Percentiles rank a stretch among this genome's conserved stretches.
Evolutionary conservation across 2,888 invertebrate genomes (phyloP).

Genomic region (Hypolimnas misippus): DNA sequence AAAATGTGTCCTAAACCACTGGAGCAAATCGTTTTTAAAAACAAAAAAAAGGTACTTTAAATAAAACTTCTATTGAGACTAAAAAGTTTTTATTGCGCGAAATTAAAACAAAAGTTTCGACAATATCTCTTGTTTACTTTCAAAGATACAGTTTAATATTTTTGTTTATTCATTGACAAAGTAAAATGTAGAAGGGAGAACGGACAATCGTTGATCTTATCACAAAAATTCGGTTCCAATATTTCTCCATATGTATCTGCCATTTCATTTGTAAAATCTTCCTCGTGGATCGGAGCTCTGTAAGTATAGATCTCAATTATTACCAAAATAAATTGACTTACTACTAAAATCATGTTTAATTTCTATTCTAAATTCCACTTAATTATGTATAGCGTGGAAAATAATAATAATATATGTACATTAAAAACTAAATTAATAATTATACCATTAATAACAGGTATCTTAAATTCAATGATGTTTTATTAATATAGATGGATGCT

Average conservation of each 20-base stretch:
- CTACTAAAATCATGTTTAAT: too few relatives aligned
- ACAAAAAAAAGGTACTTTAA: too few relatives aligned
- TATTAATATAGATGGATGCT: too few relatives aligned
- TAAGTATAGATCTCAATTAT: constrained; percentile 30
- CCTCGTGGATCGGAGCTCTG: constrained; percentile 64
- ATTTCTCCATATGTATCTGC: constrained; percentile 57
- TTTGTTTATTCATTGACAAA: constrained; percentile 62
- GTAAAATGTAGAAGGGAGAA: constrained; percentile 62
- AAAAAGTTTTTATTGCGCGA: neutral
- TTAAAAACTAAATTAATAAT: too few relatives aligned
- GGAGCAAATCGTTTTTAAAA: neutral
- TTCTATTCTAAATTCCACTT: too few relatives aligned
- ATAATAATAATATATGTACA: too few relatives aligned
- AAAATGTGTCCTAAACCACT: too few relatives aligned
- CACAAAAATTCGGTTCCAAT: constrained; percentile 59
- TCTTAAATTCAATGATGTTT: too few relatives aligned
- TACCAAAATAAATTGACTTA: too few relatives aligned
- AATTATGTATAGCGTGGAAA: too few relatives aligned
- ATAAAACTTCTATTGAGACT: neutral
- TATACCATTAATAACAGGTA: too few relatives aligned
- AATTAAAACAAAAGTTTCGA: neutral
- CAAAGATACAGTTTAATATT: constrained; percentile 38
- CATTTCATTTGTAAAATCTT: constrained; percentile 63
- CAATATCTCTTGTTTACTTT: neutral
- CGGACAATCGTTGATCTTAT: constrained; percentile 61